Evolutionary conservation across 2,888 invertebrate species (phyloP).

Genomic region (Cheilosia soror): DNA sequence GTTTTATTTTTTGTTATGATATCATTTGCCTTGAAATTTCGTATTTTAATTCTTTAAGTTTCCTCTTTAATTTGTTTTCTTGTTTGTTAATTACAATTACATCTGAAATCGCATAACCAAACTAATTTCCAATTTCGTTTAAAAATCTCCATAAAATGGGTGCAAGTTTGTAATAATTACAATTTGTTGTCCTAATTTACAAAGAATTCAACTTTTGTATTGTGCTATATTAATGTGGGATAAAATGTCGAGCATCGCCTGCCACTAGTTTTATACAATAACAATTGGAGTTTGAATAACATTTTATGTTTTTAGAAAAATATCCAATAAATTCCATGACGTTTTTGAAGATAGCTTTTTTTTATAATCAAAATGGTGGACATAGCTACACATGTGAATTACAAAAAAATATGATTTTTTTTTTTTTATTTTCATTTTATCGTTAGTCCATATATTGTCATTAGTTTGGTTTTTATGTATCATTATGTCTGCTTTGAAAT

Average conservation of each 20-base stretch:
- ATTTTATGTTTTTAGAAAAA: constrained; percentile 21
- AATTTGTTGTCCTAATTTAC: constrained; percentile 15
- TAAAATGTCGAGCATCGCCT: background rate
- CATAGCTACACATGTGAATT: background rate
- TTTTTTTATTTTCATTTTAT: constrained; percentile 1
- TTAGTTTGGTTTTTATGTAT: constrained; percentile 66
- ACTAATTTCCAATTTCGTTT: constrained; percentile 52
- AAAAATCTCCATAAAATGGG: constrained; percentile 41
- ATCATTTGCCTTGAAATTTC: constrained; percentile 6
- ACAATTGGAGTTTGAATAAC: constrained; percentile 48
- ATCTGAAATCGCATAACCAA: constrained; percentile 48
- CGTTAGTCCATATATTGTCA: constrained; percentile 65
- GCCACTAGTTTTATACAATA: constrained; percentile 39
- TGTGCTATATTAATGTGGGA: constrained; percentile 24
- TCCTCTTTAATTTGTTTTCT: constrained; percentile 9
- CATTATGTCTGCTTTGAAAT: constrained; percentile 28
- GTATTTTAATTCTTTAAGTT: constrained; percentile 9
- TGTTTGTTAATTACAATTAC: constrained; percentile 44
- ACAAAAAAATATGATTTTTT: background rate
- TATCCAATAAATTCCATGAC: constrained; percentile 37
- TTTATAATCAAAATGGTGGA: background rate
- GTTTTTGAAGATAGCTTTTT: background rate
- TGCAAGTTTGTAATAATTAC: constrained; percentile 29
- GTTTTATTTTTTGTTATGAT: constrained; percentile 10
- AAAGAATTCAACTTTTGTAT: constrained; percentile 12